Evolutionary conservation across 2,113 vertebrate genomes (phyloP).

Genomic region (Burhinus bistriatus): DNA sequence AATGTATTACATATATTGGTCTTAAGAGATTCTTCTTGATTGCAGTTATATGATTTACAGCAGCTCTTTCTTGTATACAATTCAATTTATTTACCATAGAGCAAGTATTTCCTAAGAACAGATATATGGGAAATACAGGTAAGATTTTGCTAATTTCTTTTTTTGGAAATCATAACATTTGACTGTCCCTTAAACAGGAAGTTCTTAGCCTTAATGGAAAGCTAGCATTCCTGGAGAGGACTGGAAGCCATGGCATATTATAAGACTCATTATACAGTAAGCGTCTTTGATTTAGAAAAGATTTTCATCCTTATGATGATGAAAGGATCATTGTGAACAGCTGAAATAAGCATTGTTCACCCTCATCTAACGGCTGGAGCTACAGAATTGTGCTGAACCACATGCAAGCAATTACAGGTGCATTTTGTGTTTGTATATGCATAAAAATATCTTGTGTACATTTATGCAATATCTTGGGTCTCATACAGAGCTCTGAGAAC

Average conservation of each 20-base stretch:
- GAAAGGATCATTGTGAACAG: slow-evolving; percentile 27
- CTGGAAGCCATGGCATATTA: neutral
- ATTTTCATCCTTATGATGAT: slow-evolving; percentile 4
- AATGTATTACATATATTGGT: neutral
- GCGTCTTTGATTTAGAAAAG: neutral
- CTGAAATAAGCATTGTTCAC: slow-evolving; percentile 7
- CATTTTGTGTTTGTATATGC: neutral
- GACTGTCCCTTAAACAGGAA: neutral
- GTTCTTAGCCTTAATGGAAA: slow-evolving; percentile 5
- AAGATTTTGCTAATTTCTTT: neutral
- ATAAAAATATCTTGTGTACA: neutral
- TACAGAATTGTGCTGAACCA: neutral
- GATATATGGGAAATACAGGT: neutral
- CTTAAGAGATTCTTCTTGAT: neutral
- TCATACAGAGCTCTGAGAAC: neutral
- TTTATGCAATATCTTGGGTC: neutral
- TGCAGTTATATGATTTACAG: neutral
- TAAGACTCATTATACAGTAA: neutral
- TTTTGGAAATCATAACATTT: neutral
- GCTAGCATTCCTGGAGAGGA: neutral
- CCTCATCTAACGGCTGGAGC: neutral
- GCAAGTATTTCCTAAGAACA: neutral
- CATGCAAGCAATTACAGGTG: neutral
- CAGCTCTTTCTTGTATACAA: neutral
- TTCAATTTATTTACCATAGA: neutral